Evolutionary conservation across 2,113 vertebrate species (phyloP).

Genomic region (Zapornia atra): DNA sequence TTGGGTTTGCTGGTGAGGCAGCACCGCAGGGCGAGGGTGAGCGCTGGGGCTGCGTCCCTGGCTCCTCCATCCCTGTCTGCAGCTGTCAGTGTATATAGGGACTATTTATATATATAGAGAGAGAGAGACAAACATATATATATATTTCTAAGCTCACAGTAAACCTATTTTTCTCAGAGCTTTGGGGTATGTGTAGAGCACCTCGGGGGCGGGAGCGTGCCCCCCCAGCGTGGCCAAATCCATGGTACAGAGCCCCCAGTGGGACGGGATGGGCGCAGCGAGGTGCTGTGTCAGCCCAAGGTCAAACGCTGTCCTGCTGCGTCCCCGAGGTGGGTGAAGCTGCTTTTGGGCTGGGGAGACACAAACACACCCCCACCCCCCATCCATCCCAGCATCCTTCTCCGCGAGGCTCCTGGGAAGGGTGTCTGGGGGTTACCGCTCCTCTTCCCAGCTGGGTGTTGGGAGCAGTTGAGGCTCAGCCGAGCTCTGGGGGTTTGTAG

Average conservation of each 20-base stretch:
- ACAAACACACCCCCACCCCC: too few relatives aligned
- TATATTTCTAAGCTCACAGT: neutral
- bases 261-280: too few relatives aligned
- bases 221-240: rapidly evolving
- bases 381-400: neutral
- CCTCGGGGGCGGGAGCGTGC: neutral
- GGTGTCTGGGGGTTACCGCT: too few relatives aligned
- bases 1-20: too few relatives aligned
- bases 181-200: neutral
- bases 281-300: too few relatives aligned
- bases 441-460: neutral
- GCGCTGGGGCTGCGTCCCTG: neutral
- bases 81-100: neutral
- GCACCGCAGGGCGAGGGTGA: too few relatives aligned
- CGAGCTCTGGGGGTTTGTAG: neutral
- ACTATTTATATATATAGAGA: neutral
- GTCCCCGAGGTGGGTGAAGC: too few relatives aligned
- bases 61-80: neutral
- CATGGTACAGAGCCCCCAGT: neutral
- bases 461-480: neutral
- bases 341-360: too few relatives aligned
- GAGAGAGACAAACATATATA: neutral
- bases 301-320: too few relatives aligned
- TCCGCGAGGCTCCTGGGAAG: neutral
- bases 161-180: neutral